Base-by-base conservation (phyloP, 2,888 invertebrate species). In the Drosophila testacea region DNA sequence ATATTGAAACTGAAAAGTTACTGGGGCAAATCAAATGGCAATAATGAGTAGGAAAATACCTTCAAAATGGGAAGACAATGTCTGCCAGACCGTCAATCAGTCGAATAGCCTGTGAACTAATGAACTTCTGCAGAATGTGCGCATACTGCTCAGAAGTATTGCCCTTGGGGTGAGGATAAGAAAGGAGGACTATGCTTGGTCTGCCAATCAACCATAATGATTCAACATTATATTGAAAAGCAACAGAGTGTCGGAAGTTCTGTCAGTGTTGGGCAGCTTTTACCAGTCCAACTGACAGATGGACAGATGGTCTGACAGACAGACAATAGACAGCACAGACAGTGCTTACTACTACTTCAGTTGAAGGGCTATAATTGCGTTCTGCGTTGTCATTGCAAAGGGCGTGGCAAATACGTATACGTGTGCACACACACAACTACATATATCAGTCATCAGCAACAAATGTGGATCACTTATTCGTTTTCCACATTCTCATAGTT, bases 141-240 rank as follows among this genome's bases (percentile, higher is more conserved):
- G 51, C 47, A 63, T 57, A 48, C 56, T 46, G 64, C 38, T 30
- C 36, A 13, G n/a, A 47, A 47, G 59, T 50, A 10, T 57, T 51
- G 54, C 32, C 27, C 13, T 11, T 27, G 6, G 34, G 11, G 16
- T 6, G 11, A n/a, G 11, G 9, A 11, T 4, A 34, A 47, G 44
- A 27, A 27, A 13, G 16, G n/a, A 11, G 10, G 13, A 34, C 34
- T 68, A 69, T 60, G 65, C 46, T 71, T 70, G 64, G 68, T 63
- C 75, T 83, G 87, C 77, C 88, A 87, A 85, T 87, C 83, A 83
- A 82, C 70, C 75, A 71, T 85, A 87, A 88, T 87, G 89, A 87
- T 79, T 85, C 69, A 73, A 81, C 81, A 81, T 80, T 65, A 82
- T 79, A 79, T 69, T 69, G 68, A 73, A 77, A 65, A 73, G 69